Evolutionary conservation across 2,113 vertebrate genomes (phyloP).

Genomic region (Mionectes macconnelli): DNA sequence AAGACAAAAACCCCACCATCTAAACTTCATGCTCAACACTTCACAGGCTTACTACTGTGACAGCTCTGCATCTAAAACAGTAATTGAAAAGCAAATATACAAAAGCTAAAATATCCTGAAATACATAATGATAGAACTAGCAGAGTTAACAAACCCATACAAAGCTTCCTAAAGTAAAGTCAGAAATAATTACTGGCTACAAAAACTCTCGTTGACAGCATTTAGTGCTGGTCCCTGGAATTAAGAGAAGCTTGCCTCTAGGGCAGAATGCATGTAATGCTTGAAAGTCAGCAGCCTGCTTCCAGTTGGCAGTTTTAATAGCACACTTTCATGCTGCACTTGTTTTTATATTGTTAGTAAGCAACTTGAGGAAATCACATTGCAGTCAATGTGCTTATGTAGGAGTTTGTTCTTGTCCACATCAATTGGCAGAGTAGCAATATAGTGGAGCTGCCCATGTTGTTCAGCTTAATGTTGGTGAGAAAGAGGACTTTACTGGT

Average conservation of each 20-base stretch:
- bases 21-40: neutral
- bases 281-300: conserved; percentile 3
- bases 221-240: conserved; percentile 23
- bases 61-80: neutral
- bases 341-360: neutral
- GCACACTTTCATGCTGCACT: neutral
- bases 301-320: conserved; percentile 50
- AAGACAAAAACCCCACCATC: neutral
- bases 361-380: conserved; percentile 50
- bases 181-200: conserved; percentile 47
- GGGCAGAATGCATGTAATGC: conserved; percentile 4
- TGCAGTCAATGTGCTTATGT: neutral
- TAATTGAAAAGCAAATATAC: neutral
- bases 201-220: conserved; percentile 42
- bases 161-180: conserved; percentile 33
- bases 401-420: neutral
- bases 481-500: neutral
- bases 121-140: neutral
- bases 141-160: conserved; percentile 12
- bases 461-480: neutral
- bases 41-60: neutral
- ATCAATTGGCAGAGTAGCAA: neutral
- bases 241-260: neutral
- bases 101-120: conserved; percentile 7
- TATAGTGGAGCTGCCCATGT: neutral